Base-by-base conservation (phyloP, 2,888 invertebrate species). In the Abrostola tripartita region DNA sequence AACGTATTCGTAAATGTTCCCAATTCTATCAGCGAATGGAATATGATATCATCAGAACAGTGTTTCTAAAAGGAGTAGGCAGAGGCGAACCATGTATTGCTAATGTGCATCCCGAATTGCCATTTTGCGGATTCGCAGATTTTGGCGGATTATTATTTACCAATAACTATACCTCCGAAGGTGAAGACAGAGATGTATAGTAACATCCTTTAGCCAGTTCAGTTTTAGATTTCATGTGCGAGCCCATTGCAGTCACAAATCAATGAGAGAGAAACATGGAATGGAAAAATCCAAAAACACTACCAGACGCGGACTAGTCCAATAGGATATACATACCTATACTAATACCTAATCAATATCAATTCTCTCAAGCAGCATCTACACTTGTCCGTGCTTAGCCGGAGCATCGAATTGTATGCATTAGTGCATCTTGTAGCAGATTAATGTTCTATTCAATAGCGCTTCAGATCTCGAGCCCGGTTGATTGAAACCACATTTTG, bases 391-490 rank as follows among this genome's bases (percentile, higher is more conserved):
- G 37, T 37, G 42, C 14, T 10, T 24, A 60, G 42, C 69, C 51
- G 56, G 14, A 61, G 65, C 12, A 56, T 57, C 71, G 65, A 52
- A 57, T 58, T 52, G 71, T 60, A 49, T 38, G 75, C 61, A 71
- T 62, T 71, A 73, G 49, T 61, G 60, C 65, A 57, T 55, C 76
- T 73, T 55, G 52, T 52, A 57, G 55, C 70, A 69, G 72, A 69
- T 72, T 72, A 72, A 11, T 36, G 58, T 24, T 49, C 37, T 37
- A 12, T 50, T 72, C 55, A 61, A 69, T 64, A 51, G 74, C 35
- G 52, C 44, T 57, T 58, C 11, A 54, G 51, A 61, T 63, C 64
- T 64, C 55, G 40, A 74, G 74, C 49, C 41, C 24, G 52, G 52
- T 11, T 68, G 44, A 74, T 69, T 69, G 61, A 65, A 57, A 55